phyloP scores from a whole-genome alignment of 1,140 invertebrate genomes.

The Dinoponera quadriceps region DNA sequence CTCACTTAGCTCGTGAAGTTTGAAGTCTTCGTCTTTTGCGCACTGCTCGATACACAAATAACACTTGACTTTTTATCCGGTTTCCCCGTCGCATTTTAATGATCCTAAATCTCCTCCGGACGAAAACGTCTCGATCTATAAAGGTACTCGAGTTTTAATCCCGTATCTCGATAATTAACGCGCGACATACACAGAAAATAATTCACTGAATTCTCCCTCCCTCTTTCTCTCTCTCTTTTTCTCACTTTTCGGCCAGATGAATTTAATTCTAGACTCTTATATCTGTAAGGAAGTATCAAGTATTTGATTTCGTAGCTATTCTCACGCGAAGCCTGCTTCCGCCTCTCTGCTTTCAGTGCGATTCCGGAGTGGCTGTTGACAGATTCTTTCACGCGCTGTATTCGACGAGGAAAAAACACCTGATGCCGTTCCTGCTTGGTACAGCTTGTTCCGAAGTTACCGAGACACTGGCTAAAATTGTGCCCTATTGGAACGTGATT shows the following conservation, averaged over 20 bases:
- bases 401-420: conserved; percentile 87
- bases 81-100: neutral
- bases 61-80: neutral
- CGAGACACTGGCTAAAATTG: conserved; percentile 94
- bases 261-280: neutral
- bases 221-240: no score
- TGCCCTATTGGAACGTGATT: conserved; percentile 96
- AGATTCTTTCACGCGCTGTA: conserved; percentile 97
- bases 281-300: neutral
- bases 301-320: neutral
- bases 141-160: neutral
- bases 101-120: neutral
- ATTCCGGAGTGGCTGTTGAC: conserved; percentile 95
- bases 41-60: neutral
- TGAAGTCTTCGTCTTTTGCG: conserved; percentile 1
- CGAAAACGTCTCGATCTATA: neutral
- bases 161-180: neutral
- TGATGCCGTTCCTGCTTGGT: conserved; percentile 93
- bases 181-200: neutral
- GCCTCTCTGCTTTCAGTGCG: conserved; percentile 89
- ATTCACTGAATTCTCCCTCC: neutral
- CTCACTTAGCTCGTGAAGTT: conserved; percentile 3
- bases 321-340: neutral
- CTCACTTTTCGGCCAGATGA: neutral
- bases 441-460: conserved; percentile 95